phyloP scores from a whole-genome alignment of 2,113 vertebrate genomes.

The Pheucticus melanocephalus region DNA sequence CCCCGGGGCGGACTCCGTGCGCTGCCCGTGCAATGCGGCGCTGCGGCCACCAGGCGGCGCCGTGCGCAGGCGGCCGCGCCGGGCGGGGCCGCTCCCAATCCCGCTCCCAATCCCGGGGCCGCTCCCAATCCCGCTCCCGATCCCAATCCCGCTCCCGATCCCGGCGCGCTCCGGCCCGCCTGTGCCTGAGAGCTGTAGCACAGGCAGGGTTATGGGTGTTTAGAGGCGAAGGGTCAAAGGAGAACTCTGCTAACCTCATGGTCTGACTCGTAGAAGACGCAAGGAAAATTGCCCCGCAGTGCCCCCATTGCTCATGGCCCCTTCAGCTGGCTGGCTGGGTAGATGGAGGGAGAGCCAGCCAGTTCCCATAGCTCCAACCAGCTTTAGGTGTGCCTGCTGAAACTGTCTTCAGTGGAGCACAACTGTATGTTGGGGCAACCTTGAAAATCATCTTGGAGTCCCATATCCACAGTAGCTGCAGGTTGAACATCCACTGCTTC shows the following conservation, averaged over 20 bases:
- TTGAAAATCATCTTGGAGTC: not conserved
- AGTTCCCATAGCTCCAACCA: not conserved
- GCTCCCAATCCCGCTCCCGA: too few relatives aligned
- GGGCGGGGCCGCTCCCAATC: not conserved
- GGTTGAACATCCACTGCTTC: not conserved
- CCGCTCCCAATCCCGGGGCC: too few relatives aligned
- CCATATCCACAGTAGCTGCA: not conserved
- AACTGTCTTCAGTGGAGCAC: not conserved
- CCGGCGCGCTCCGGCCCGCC: not conserved
- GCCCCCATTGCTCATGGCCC: not conserved
- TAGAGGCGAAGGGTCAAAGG: not conserved
- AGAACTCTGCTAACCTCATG: not conserved
- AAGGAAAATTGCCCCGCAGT: accelerated
- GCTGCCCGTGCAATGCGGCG: not conserved
- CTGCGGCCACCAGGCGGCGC: not conserved
- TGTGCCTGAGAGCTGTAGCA: not conserved
- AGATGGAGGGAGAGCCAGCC: not conserved
- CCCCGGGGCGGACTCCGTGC: not conserved
- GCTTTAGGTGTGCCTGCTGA: not conserved
- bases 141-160: too few relatives aligned
- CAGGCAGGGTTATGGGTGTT: not conserved
- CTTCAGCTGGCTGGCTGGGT: not conserved
- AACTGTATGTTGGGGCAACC: not conserved
- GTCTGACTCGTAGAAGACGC: not conserved
- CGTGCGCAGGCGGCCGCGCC: not conserved